Percentiles rank a stretch among this genome's conserved stretches.
Evolutionary conservation across 2,113 vertebrate species (phyloP).

Genomic region (Columba janthina): DNA sequence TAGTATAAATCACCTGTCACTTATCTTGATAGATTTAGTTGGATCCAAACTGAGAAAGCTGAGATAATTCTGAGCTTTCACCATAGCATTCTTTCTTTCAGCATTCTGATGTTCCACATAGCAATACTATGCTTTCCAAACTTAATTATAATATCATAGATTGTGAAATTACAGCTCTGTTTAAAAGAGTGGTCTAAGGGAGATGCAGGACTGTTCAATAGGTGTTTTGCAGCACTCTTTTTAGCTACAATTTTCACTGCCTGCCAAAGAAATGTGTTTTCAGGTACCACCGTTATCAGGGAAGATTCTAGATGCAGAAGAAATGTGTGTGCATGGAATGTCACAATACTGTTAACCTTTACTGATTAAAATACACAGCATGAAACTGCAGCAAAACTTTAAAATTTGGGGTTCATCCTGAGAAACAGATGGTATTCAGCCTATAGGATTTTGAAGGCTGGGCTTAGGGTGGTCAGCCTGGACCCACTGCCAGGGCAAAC

Average conservation of each 20-base stretch:
- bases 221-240: neutral
- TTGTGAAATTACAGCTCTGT: neutral
- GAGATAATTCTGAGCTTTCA: neutral
- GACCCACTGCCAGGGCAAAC: neutral
- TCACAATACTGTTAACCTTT: neutral
- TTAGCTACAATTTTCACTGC: neutral
- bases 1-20: slow-evolving; percentile 61
- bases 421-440: neutral
- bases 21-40: slow-evolving; percentile 42
- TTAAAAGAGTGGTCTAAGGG: neutral
- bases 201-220: neutral
- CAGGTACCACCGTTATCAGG: neutral
- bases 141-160: neutral
- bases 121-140: neutral
- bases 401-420: neutral
- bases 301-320: neutral
- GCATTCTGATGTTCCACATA: neutral
- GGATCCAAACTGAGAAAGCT: slow-evolving; percentile 16
- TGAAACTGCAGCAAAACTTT: neutral
- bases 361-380: neutral
- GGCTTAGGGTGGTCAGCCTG: neutral
- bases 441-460: neutral
- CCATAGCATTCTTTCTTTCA: neutral
- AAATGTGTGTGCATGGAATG: neutral
- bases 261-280: neutral